Conservation (phyloP, 2,888 invertebrate genomes). For the Petrolisthes manimaculis region DNA sequence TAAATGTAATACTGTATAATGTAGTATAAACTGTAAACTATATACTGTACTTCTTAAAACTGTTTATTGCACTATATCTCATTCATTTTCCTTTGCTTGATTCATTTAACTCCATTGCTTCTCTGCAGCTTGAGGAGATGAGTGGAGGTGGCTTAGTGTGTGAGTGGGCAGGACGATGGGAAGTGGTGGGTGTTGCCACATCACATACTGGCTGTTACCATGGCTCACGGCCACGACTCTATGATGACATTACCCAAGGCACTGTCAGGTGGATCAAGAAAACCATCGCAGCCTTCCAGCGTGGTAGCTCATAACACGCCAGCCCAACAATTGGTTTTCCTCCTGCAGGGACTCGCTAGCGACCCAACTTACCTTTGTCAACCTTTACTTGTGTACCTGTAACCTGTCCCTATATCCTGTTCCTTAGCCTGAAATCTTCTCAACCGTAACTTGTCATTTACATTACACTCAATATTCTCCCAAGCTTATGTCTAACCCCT, state of each 20-base stretch:
- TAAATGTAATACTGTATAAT: too few relatives aligned
- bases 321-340: neutral
- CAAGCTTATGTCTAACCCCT: too few relatives aligned
- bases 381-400: neutral
- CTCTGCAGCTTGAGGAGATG: slow-evolving; percentile 61
- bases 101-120: too few relatives aligned
- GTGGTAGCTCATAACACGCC: slow-evolving; percentile 47
- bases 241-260: slow-evolving; percentile 62
- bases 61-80: too few relatives aligned
- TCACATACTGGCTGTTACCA: slow-evolving; percentile 56
- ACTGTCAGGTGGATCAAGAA: slow-evolving; percentile 65
- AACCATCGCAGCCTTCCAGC: slow-evolving; percentile 64
- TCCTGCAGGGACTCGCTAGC: slow-evolving; percentile 28
- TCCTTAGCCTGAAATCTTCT: slow-evolving; percentile 4
- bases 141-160: slow-evolving; percentile 65
- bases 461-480: too few relatives aligned
- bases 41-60: too few relatives aligned
- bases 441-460: too few relatives aligned
- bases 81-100: too few relatives aligned
- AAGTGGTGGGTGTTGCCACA: slow-evolving; percentile 64
- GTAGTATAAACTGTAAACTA: too few relatives aligned
- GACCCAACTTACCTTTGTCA: slow-evolving; percentile 1
- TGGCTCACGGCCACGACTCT: slow-evolving; percentile 59
- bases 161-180: slow-evolving; percentile 65
- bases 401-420: too few relatives aligned